A percentile compares a stretch with the other conserved stretches of the same genome.
These are phyloP conservation scores for Musca domestica DNA, from an alignment of 1,140 invertebrate genomes.

Conservation along the genomic window DNA sequence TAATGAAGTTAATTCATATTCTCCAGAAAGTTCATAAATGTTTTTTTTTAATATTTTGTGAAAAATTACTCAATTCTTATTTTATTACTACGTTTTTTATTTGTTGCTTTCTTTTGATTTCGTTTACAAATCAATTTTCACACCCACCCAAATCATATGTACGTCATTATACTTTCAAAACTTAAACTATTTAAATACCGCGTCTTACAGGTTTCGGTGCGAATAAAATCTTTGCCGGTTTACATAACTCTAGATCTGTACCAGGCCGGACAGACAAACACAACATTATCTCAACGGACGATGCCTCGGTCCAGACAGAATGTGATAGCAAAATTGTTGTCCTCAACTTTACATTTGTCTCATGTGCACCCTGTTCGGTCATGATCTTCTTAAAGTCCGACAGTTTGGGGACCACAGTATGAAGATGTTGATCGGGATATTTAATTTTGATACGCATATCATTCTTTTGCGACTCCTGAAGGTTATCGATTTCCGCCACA, in stretches of 20 bases:
- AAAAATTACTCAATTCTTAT: no score
- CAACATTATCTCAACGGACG: constrained; percentile 81
- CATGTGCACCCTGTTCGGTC: constrained; percentile 48
- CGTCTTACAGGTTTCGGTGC: constrained; percentile 84
- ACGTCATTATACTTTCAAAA: no score
- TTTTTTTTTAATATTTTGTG: no score
- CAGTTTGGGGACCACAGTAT: constrained; percentile 74
- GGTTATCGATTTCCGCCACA: constrained; percentile 80
- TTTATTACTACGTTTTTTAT: no score
- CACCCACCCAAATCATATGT: no score
- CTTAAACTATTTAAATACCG: constrained; percentile 61
- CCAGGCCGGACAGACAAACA: constrained; percentile 69
- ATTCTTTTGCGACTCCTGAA: constrained; percentile 65
- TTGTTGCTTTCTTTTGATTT: no score
- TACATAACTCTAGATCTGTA: constrained; percentile 78
- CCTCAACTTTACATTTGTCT: constrained; percentile 71
- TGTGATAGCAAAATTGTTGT: constrained; percentile 87
- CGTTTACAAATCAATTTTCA: no score
- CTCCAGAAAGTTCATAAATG: no score
- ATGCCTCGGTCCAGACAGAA: constrained; percentile 85
- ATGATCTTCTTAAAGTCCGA: constrained; percentile 63
- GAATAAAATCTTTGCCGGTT: constrained; percentile 85
- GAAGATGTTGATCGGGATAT: constrained; percentile 87
- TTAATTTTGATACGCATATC: constrained; percentile 78
- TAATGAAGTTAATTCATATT: no score